Percentiles rank a stretch among this genome's conserved stretches.
Evolutionary conservation across 2,888 invertebrate genomes (phyloP).

Genomic region (Mythimna pallens): DNA sequence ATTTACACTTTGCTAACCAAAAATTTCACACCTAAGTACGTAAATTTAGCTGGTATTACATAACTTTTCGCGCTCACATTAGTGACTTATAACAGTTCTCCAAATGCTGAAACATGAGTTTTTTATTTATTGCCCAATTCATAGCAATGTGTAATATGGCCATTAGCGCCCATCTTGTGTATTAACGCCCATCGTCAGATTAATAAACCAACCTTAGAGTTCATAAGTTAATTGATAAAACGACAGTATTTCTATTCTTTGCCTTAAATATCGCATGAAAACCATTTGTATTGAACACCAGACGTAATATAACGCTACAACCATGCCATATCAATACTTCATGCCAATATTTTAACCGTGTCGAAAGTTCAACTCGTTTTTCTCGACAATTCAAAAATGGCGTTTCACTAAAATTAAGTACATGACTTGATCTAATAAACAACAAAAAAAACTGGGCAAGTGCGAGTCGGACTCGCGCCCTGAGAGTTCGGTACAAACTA

Average conservation of each 20-base stretch:
- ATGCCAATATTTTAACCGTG: constrained; percentile 43
- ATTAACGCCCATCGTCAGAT: constrained; percentile 13
- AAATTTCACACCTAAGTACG: constrained; percentile 31
- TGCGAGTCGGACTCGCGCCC: too few species aligned
- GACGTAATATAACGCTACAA: not conserved
- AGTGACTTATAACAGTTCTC: constrained; percentile 18
- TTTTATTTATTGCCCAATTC: constrained; percentile 53
- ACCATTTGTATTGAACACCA: not conserved
- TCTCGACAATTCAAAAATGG: constrained; percentile 14
- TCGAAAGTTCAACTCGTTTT: constrained; percentile 18
- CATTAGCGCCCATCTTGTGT: constrained; percentile 39
- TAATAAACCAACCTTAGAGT: not conserved
- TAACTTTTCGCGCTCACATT: constrained; percentile 39
- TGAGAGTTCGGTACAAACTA: too few species aligned
- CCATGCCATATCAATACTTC: constrained; percentile 33
- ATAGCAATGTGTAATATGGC: constrained; percentile 39
- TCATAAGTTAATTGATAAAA: not conserved
- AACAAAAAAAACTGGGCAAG: not conserved
- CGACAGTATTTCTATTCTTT: not conserved
- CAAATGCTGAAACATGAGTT: constrained; percentile 29
- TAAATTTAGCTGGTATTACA: constrained; percentile 8
- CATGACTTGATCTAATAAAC: constrained; percentile 42
- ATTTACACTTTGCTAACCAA: not conserved
- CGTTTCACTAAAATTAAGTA: constrained; percentile 15
- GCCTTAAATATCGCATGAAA: not conserved